A percentile compares a stretch with the other conserved stretches of the same genome.
Conservation (phyloP, 2,113 vertebrate genomes). For the Peromyscus polionotus region DNA sequence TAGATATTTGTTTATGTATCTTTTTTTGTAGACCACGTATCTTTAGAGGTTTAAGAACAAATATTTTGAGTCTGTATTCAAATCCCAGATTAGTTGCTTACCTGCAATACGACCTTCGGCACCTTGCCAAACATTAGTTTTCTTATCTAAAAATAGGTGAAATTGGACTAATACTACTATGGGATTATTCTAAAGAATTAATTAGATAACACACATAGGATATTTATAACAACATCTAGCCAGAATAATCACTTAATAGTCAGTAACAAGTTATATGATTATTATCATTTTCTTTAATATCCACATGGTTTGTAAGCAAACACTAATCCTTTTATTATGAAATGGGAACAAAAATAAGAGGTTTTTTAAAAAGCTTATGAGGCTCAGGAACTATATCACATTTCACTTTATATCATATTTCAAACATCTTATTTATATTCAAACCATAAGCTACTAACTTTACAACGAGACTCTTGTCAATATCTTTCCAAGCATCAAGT, state of each 20-base stretch:
- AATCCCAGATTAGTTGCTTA: not conserved
- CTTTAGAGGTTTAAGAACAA: not conserved
- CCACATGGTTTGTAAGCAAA: constrained; percentile 46
- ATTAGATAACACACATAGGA: constrained; percentile 1
- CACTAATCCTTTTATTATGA: constrained; percentile 59
- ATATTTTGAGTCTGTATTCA: not conserved
- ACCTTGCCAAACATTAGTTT: not conserved
- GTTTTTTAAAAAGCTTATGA: constrained; percentile 19
- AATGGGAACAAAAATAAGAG: constrained; percentile 41
- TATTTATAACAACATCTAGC: constrained; percentile 32
- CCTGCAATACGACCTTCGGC: not conserved
- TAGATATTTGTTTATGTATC: not conserved
- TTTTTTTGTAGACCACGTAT: not conserved
- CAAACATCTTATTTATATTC: constrained; percentile 45
- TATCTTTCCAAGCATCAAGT: not conserved
- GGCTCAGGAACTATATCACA: not conserved
- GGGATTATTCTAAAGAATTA: constrained; percentile 7
- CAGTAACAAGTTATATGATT: constrained; percentile 50
- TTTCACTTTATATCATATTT: constrained; percentile 59
- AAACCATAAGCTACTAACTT: not conserved
- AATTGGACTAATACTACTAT: constrained; percentile 39
- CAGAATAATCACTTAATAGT: constrained; percentile 58
- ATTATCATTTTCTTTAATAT: constrained; percentile 64
- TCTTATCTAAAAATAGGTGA: not conserved
- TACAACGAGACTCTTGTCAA: constrained; percentile 40